phyloP scores from a whole-genome alignment of 2,113 vertebrate genomes.

The Eulemur macaco region DNA sequence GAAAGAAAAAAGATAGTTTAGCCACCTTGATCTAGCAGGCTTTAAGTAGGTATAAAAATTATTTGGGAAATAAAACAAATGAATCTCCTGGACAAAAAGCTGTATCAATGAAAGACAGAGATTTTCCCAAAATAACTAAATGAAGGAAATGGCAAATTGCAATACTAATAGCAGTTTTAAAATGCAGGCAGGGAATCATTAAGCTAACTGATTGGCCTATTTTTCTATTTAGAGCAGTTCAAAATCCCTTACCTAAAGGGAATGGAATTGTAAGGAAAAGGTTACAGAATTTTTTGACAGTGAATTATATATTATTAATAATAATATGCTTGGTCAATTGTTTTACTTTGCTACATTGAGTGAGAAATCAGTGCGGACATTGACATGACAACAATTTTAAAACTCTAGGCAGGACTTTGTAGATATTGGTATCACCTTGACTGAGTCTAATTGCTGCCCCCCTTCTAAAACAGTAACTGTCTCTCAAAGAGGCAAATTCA shows the following conservation, averaged over 20 bases:
- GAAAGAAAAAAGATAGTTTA: background rate
- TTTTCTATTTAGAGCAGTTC: conserved; percentile 20
- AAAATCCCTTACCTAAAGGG: conserved; percentile 43
- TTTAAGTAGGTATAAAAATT: conserved; percentile 16
- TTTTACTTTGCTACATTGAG: background rate
- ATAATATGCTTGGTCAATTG: background rate
- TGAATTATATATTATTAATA: background rate
- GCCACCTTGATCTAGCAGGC: background rate
- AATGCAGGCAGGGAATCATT: background rate
- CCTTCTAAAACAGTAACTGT: background rate
- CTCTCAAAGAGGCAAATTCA: background rate
- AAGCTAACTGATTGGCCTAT: conserved; percentile 15
- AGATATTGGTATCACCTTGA: background rate
- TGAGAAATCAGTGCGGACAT: background rate
- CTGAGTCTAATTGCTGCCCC: background rate
- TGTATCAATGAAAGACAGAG: background rate
- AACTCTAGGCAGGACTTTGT: background rate
- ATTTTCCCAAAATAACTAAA: conserved; percentile 23
- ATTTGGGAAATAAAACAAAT: background rate
- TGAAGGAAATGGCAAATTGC: conserved; percentile 33
- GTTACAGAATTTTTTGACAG: background rate
- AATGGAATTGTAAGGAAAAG: conserved; percentile 18
- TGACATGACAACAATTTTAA: background rate
- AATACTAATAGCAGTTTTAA: conserved; percentile 20
- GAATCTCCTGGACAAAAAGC: background rate